Evolutionary conservation across 64 coral and sea anemone species (phyloP).

Genomic region (Montipora sp.): DNA sequence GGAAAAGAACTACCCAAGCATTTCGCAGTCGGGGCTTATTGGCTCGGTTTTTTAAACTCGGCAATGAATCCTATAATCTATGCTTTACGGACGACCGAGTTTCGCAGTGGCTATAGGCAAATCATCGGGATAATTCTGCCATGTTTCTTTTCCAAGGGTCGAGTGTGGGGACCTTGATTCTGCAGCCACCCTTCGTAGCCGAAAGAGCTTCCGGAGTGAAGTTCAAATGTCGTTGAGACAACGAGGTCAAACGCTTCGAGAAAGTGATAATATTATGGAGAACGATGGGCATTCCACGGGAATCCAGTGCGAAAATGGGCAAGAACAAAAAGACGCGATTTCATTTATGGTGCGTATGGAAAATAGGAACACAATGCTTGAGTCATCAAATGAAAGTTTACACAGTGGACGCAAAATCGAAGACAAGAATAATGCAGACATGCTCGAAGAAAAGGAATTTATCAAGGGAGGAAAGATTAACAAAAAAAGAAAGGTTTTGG

Average conservation of each 20-base stretch:
- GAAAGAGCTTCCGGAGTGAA: constrained; percentile 10
- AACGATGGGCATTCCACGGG: background rate
- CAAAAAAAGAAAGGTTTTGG: background rate
- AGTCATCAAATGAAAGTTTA: background rate
- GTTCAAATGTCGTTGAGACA: background rate
- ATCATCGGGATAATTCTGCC: constrained; percentile 52
- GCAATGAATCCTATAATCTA: constrained; percentile 71
- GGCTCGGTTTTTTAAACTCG: constrained; percentile 72
- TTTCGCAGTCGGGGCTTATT: constrained; percentile 67
- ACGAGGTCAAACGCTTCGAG: background rate
- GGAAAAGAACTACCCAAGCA: constrained; percentile 38
- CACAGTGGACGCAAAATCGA: background rate
- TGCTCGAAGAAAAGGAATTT: background rate
- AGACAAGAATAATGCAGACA: background rate
- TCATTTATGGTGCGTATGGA: background rate
- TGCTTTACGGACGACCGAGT: constrained; percentile 53
- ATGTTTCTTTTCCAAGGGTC: constrained; percentile 13
- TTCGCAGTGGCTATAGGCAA: constrained; percentile 69
- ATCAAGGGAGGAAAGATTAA: background rate
- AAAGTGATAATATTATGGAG: background rate
- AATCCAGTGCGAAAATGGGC: background rate
- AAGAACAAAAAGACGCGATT: background rate
- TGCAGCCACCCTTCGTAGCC: background rate
- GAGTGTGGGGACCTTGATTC: background rate
- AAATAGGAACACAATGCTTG: background rate